Conservation (phyloP, 2,113 vertebrate species). For the Martes martes region DNA sequence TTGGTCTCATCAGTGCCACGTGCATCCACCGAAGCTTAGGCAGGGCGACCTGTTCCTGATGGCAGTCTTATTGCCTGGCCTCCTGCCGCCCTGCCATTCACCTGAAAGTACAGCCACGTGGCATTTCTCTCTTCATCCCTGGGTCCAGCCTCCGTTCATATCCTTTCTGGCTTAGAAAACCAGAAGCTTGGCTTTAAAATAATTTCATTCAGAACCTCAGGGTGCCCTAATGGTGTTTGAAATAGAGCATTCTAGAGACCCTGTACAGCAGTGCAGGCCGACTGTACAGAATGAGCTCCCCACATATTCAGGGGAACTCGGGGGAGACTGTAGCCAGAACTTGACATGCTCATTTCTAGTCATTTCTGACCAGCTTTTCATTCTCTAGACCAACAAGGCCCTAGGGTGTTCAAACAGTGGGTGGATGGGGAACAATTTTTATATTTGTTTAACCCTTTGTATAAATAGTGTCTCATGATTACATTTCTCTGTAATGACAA, state of each 20-base stretch:
- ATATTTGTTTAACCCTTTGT: background rate
- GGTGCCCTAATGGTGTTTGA: conserved; percentile 53
- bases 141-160: background rate
- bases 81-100: conserved; percentile 42
- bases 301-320: fast-evolving
- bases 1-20: background rate
- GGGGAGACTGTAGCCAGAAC: background rate
- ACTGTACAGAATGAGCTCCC: conserved; percentile 19
- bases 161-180: conserved; percentile 51
- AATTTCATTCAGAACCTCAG: conserved; percentile 49
- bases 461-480: background rate
- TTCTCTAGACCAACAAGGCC: background rate
- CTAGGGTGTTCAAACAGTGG: background rate
- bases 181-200: conserved; percentile 70
- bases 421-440: background rate
- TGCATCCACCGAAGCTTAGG: background rate
- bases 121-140: background rate
- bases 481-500: background rate
- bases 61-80: background rate
- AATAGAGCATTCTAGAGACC: conserved; percentile 50
- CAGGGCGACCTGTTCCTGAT: background rate
- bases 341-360: conserved; percentile 19
- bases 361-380: conserved; percentile 13
- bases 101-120: background rate
- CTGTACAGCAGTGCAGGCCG: conserved; percentile 6